Conservation (phyloP, 1,140 invertebrate species). For the Mactra quadrangularis region DNA sequence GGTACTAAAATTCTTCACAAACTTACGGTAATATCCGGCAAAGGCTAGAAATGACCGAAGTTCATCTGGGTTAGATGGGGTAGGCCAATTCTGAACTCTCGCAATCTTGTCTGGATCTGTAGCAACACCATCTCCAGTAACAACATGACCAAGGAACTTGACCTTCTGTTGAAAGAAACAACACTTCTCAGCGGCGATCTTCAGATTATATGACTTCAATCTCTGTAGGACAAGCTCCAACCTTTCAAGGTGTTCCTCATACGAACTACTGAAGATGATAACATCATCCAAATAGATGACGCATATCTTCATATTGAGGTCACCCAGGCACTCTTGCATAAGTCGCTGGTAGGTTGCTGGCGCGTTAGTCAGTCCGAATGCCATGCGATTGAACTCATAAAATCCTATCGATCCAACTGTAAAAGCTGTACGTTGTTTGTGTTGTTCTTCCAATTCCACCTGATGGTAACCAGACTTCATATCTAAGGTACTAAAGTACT, state of each 20-base stretch:
- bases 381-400: neutral
- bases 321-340: no score
- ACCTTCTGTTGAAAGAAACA: constrained; percentile 28
- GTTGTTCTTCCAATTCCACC: constrained; percentile 2
- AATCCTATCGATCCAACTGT: neutral
- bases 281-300: constrained; percentile 16
- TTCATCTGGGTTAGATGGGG: constrained; percentile 4
- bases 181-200: neutral
- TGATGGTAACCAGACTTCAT: neutral
- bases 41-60: constrained; percentile 8
- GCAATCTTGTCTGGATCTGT: constrained; percentile 38
- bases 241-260: neutral
- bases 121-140: constrained; percentile 39
- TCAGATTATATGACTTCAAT: neutral
- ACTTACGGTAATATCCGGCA: no score
- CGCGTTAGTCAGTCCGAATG: neutral
- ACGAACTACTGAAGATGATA: neutral
- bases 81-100: constrained; percentile 34
- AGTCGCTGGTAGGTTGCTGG: constrained; percentile 10
- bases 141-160: constrained; percentile 40
- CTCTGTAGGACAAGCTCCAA: neutral
- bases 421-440: neutral
- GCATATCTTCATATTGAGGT: constrained; percentile 2
- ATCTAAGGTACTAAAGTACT: neutral
- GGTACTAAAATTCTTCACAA: neutral